Conservation (phyloP, 1,140 invertebrate species). For the Drosophila pseudoananassae region DNA sequence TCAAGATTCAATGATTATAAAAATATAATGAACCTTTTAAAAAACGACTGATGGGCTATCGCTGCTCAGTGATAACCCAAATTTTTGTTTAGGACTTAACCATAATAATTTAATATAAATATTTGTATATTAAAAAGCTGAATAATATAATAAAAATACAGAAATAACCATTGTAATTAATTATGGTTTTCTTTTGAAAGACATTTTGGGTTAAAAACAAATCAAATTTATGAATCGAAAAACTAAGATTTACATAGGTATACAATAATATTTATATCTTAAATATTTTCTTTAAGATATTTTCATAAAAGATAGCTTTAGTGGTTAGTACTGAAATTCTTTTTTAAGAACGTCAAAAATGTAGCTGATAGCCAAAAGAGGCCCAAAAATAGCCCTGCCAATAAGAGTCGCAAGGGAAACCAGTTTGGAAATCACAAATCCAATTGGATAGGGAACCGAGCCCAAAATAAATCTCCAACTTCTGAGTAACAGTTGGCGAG, state of each 20-base stretch:
- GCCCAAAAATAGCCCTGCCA: constrained; percentile 40
- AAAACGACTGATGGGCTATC: neutral
- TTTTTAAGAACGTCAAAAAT: neutral
- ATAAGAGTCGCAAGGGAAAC: constrained; percentile 48
- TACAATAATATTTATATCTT: too few relatives aligned
- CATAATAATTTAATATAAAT: too few relatives aligned
- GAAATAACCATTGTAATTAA: too few relatives aligned
- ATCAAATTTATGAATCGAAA: too few relatives aligned
- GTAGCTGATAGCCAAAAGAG: neutral
- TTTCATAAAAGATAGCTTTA: too few relatives aligned
- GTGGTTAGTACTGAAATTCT: neutral
- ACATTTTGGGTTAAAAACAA: too few relatives aligned
- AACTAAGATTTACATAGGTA: too few relatives aligned
- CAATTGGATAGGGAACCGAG: constrained; percentile 62
- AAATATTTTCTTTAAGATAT: too few relatives aligned
- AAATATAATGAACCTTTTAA: neutral
- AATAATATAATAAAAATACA: too few relatives aligned
- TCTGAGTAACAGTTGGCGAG: constrained; percentile 48
- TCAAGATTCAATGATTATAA: neutral
- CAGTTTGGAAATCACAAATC: constrained; percentile 68
- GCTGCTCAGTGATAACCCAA: neutral
- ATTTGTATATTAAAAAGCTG: too few relatives aligned
- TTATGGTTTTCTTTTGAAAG: too few relatives aligned
- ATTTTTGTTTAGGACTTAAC: too few relatives aligned
- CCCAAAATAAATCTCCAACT: constrained; percentile 37